A percentile compares a stretch with the other conserved stretches of the same genome.
Conservation (phyloP, 2,113 vertebrate species). For the Chamaea fasciata region DNA sequence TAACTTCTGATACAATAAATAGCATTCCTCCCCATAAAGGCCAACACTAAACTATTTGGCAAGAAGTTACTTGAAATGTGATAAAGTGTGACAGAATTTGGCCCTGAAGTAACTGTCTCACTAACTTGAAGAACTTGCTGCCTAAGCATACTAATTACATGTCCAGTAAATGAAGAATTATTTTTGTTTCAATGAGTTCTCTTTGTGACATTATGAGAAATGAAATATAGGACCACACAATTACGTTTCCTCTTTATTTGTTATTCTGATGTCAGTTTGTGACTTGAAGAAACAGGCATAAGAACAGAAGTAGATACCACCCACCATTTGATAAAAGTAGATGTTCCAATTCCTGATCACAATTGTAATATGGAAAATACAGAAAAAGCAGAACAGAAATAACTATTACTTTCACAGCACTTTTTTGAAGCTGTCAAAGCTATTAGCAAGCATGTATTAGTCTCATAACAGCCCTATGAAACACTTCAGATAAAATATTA, state of each 20-base stretch:
- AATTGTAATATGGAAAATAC: conserved; percentile 13
- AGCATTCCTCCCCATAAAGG: not conserved
- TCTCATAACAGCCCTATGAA: not conserved
- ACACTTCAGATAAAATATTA: not conserved
- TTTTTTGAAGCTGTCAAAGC: conserved; percentile 33
- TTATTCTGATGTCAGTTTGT: conserved; percentile 26
- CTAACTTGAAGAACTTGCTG: not conserved
- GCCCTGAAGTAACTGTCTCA: not conserved
- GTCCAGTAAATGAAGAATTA: not conserved
- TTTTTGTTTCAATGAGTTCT: not conserved
- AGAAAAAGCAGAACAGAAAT: conserved; percentile 38
- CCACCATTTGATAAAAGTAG: conserved; percentile 43
- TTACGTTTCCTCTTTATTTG: not conserved
- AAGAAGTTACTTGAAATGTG: not conserved
- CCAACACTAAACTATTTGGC: not conserved
- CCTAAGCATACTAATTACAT: not conserved
- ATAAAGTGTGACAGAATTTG: not conserved
- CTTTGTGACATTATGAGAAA: not conserved
- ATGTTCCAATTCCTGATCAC: conserved; percentile 43
- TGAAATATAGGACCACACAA: not conserved
- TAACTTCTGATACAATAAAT: not conserved
- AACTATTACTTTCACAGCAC: conserved; percentile 36
- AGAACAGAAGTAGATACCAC: conserved; percentile 41
- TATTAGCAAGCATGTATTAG: conserved; percentile 45
- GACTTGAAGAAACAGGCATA: not conserved